Base-by-base conservation (phyloP, 2,888 invertebrate genomes). In the Molorchus minor region DNA sequence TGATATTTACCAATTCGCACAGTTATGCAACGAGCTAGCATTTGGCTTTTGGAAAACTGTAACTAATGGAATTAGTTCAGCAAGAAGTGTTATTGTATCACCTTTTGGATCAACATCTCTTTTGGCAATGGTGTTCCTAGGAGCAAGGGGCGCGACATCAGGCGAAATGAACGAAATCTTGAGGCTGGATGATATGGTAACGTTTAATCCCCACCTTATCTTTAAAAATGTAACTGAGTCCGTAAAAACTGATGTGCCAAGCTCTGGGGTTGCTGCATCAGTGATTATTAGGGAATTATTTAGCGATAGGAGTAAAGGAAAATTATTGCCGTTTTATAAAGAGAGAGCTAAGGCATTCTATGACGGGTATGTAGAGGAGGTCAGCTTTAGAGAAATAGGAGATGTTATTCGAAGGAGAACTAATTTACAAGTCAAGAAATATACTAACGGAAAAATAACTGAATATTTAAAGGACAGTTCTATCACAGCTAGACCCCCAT, bases 121-220 rank as follows among this genome's bases (percentile, higher is more conserved):
- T 81, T 79, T 94, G n/a, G 92, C 93, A 0, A 94, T 94, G 94
- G 89, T 94, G 59, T 94, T 94, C 77, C 84, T 94, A 71, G 94
- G 94, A 0, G 93, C 94, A 0, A 85, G 91, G 66, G 94, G 94
- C 1, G 87, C 91, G 1, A 94, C 94, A 0, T 94, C 94, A 0
- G 93, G 92, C 0, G 93, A 94, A 83, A 93, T 95, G 91, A 94
- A 94, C 75, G 93, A 93, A 73, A 87, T 94, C 8, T 81, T 94
- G 0, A 88, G 88, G 70, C 81, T 94, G 12, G 94, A 94, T 75
- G 93, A 94, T 65, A 92, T 94, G 87, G 89, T 93, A 0, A 92
- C 93, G 0, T 94, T 95, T 73, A 95, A 94, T 79, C 94, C 94
- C 0, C 94, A 95, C 77, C 85, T 93, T 70, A 89, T 93, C 0